Conservation (phyloP, 2,797 vertebrate genomes). For the Helicolenus hilgendorfi region DNA sequence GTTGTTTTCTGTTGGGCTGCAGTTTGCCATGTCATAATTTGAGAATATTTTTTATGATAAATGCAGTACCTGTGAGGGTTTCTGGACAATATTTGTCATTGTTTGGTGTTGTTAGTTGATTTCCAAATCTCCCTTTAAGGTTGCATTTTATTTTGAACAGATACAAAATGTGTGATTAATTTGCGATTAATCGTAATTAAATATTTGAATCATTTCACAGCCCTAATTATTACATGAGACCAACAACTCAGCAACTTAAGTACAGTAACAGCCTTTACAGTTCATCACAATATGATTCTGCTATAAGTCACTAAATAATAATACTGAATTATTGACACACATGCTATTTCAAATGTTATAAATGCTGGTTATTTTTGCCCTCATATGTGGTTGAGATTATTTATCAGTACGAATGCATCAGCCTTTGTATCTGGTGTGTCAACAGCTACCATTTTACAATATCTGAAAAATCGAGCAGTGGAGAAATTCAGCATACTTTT, state of each 20-base stretch:
- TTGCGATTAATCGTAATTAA: no score
- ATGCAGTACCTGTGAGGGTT: no score
- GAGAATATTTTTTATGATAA: no score
- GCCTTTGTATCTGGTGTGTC: not conserved
- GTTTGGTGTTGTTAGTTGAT: no score
- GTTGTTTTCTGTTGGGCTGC: no score
- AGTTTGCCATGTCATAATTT: rapidly evolving
- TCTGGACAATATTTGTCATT: no score
- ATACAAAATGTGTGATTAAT: no score
- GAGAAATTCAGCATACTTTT: conserved; percentile 18
- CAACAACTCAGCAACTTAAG: not conserved
- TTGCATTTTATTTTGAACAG: no score
- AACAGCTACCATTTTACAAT: not conserved
- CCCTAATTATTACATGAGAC: no score
- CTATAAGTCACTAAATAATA: not conserved
- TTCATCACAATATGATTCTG: not conserved
- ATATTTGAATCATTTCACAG: no score
- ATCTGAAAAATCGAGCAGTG: not conserved
- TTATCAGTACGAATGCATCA: not conserved
- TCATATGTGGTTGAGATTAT: not conserved
- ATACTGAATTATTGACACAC: not conserved
- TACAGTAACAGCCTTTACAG: not conserved
- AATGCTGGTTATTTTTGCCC: not conserved
- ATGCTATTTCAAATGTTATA: not conserved
- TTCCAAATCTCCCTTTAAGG: no score